A percentile compares a stretch with the other conserved stretches of the same genome.
These are phyloP conservation scores for Colletes collaris DNA, from an alignment of 2,888 invertebrate species.

Conservation along the genomic window DNA sequence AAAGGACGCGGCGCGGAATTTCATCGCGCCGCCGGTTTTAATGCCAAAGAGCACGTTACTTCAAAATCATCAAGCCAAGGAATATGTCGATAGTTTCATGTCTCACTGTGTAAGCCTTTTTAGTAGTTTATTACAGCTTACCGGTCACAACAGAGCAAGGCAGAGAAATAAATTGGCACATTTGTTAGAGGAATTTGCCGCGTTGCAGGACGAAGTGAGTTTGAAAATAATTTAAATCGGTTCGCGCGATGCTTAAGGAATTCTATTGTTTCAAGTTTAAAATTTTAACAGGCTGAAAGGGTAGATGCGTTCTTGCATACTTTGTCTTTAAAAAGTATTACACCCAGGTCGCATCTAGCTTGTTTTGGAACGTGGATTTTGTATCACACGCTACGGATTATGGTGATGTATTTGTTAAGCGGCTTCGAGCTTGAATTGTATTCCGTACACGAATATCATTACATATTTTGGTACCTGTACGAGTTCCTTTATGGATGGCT, in stretches of 20 bases:
- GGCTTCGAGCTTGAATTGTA: slow-evolving; percentile 98
- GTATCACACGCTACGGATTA: slow-evolving; percentile 95
- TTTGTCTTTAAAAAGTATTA: slow-evolving; percentile 87
- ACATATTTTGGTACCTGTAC: slow-evolving; percentile 98
- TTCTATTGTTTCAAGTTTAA: slow-evolving; percentile 8
- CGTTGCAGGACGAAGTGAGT: slow-evolving; percentile 94
- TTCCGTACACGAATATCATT: slow-evolving; percentile 97
- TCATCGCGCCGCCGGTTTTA: slow-evolving; percentile 95
- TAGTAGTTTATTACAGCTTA: slow-evolving; percentile 92
- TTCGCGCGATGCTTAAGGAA: slow-evolving; percentile 5
- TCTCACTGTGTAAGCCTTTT: slow-evolving; percentile 94
- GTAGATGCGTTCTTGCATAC: slow-evolving; percentile 93
- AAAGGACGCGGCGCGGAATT: slow-evolving; percentile 92
- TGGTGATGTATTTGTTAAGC: slow-evolving; percentile 96
- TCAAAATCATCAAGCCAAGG: slow-evolving; percentile 90
- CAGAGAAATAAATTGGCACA: slow-evolving; percentile 97
- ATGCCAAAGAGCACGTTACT: slow-evolving; percentile 89
- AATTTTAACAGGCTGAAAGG: slow-evolving; percentile 89
- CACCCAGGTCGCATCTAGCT: slow-evolving; percentile 89
- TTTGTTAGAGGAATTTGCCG: slow-evolving; percentile 94
- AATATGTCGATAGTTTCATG: slow-evolving; percentile 95
- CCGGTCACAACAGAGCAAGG: slow-evolving; percentile 97
- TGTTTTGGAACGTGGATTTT: slow-evolving; percentile 98
- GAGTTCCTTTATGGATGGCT: slow-evolving; percentile 98
- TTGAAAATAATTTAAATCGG: slow-evolving; percentile 23